Evolutionary conservation across 2,113 vertebrate species (phyloP).

Genomic region (Talpa occidentalis): DNA sequence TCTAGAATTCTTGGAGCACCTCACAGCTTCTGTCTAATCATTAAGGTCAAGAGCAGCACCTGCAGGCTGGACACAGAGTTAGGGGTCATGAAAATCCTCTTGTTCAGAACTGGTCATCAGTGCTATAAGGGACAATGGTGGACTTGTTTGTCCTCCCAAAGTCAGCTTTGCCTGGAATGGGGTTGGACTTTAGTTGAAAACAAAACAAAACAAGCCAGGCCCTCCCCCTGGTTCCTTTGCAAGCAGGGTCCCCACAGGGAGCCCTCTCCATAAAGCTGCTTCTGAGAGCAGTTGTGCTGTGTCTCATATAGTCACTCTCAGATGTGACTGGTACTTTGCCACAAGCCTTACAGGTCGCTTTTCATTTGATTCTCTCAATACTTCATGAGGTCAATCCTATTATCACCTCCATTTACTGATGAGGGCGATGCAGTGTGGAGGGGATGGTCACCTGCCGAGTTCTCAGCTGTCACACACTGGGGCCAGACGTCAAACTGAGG

Average conservation of each 20-base stretch:
- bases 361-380: background rate
- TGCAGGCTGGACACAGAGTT: background rate
- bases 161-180: background rate
- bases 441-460: background rate
- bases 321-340: background rate
- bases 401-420: background rate
- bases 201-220: background rate
- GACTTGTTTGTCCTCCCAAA: background rate
- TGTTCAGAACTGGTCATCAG: background rate
- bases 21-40: too few species aligned
- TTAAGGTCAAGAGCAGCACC: background rate
- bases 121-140: background rate
- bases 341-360: background rate
- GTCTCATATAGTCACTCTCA: background rate
- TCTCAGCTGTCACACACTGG: too few species aligned
- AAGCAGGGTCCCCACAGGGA: background rate
- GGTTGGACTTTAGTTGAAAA: background rate
- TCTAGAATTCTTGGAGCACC: fast-evolving
- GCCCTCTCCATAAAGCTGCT: background rate
- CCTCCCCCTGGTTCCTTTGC: too few species aligned
- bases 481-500: background rate
- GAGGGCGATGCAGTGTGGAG: background rate
- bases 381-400: background rate
- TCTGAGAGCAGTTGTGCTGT: background rate
- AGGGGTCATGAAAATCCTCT: background rate